These are phyloP conservation scores for Drosophila anomalipes DNA, from an alignment of 2,888 invertebrate genomes.

Conservation along the genomic window DNA sequence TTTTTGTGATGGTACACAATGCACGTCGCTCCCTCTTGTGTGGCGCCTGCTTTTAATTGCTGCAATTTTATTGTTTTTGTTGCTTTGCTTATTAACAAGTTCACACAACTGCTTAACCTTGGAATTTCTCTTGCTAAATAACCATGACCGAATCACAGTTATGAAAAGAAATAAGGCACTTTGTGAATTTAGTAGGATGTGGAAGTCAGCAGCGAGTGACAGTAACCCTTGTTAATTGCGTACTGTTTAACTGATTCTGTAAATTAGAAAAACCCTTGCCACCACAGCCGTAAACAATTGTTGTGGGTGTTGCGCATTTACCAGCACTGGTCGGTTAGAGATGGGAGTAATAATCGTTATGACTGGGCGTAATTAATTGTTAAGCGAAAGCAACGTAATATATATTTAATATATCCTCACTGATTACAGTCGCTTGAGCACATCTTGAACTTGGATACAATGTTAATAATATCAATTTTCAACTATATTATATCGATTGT, in stretches of 20 bases:
- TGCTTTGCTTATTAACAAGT: slow-evolving; percentile 17
- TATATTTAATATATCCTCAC: not conserved
- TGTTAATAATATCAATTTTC: not conserved
- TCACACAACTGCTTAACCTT: not conserved
- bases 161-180: slow-evolving; percentile 4
- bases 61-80: slow-evolving; percentile 2
- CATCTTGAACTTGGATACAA: not conserved
- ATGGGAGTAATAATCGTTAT: not conserved
- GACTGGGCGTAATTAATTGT: too few relatives aligned
- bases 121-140: not conserved
- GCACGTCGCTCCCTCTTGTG: not conserved
- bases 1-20: slow-evolving; percentile 25
- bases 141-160: not conserved
- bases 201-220: not conserved
- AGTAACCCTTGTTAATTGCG: not conserved
- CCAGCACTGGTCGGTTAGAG: slow-evolving; percentile 27
- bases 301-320: not conserved
- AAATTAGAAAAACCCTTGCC: slow-evolving; percentile 1
- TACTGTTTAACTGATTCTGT: not conserved
- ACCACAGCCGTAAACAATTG: not conserved
- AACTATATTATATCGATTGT: not conserved
- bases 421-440: not conserved
- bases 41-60: not conserved
- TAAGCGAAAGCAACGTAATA: not conserved
- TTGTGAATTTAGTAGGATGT: not conserved